Evolutionary conservation across 2,797 vertebrate species (phyloP).

Genomic region (Gymnocypris eckloni): DNA sequence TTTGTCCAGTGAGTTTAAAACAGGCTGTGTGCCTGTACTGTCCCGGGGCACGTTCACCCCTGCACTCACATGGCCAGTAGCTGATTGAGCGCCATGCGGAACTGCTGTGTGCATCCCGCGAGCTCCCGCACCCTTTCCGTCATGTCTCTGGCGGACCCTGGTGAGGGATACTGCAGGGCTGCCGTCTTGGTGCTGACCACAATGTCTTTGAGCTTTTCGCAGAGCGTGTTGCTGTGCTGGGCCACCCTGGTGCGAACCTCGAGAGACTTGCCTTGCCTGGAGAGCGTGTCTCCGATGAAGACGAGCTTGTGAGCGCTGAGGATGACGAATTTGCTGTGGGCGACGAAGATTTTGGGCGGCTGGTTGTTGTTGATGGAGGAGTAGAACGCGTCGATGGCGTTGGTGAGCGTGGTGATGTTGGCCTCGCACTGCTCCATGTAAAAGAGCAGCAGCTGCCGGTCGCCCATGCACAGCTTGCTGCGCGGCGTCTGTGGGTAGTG

Average conservation of each 20-base stretch:
- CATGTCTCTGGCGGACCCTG: slow-evolving; percentile 89
- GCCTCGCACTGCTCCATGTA: slow-evolving; percentile 96
- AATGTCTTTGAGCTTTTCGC: slow-evolving; percentile 94
- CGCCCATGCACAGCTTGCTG: slow-evolving; percentile 82
- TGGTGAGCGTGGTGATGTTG: slow-evolving; percentile 91
- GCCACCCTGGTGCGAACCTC: slow-evolving; percentile 89
- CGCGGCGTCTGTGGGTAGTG: slow-evolving; percentile 74
- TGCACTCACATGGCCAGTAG: slow-evolving; percentile 85
- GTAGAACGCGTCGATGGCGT: slow-evolving; percentile 93
- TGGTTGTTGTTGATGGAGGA: slow-evolving; percentile 90
- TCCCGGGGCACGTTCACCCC: slow-evolving; percentile 1
- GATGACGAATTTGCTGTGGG: slow-evolving; percentile 97
- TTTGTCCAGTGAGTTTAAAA: slow-evolving; percentile 44
- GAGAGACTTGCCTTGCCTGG: slow-evolving; percentile 90
- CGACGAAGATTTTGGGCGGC: slow-evolving; percentile 95
- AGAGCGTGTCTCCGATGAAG: slow-evolving; percentile 95
- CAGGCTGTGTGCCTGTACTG: slow-evolving; percentile 50
- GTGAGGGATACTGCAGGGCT: slow-evolving; percentile 91
- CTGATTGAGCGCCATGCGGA: slow-evolving; percentile 90
- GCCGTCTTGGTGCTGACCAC: slow-evolving; percentile 93
- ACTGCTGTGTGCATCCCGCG: slow-evolving; percentile 90
- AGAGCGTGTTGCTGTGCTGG: slow-evolving; percentile 93
- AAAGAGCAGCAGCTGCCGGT: slow-evolving; percentile 95
- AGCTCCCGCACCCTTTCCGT: slow-evolving; percentile 91
- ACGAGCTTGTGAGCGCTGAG: slow-evolving; percentile 97